Percentiles rank a stretch among this genome's conserved stretches.
These are phyloP conservation scores for Phocides pigmalion DNA, from an alignment of 1,140 invertebrate species.

Conservation along the genomic window DNA sequence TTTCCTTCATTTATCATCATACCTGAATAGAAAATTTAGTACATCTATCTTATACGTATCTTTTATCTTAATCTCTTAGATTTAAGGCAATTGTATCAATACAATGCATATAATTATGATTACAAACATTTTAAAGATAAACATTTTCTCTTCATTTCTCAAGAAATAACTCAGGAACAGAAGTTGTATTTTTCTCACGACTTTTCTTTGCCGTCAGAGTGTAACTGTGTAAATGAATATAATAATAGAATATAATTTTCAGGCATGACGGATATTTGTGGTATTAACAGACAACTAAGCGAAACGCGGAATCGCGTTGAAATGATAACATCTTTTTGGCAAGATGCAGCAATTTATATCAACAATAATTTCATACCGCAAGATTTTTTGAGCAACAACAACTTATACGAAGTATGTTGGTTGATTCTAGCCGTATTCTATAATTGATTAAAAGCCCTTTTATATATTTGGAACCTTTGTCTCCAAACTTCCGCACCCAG, in stretches of 20 bases:
- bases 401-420: slow-evolving; percentile 56
- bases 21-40: too few relatives aligned
- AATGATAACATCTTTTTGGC: slow-evolving; percentile 63
- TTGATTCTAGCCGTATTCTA: neutral
- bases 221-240: too few relatives aligned
- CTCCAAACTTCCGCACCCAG: too few relatives aligned
- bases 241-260: neutral
- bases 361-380: slow-evolving; percentile 69
- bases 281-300: slow-evolving; percentile 65
- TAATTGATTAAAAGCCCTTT: neutral
- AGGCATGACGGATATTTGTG: slow-evolving; percentile 63
- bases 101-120: too few relatives aligned
- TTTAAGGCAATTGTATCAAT: too few relatives aligned
- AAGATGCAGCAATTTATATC: slow-evolving; percentile 64
- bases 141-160: too few relatives aligned
- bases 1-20: too few relatives aligned
- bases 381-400: slow-evolving; percentile 54
- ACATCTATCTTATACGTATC: too few relatives aligned
- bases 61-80: too few relatives aligned
- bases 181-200: neutral
- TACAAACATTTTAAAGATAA: too few relatives aligned
- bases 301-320: slow-evolving; percentile 66
- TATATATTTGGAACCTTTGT: too few relatives aligned
- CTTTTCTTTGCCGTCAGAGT: neutral
- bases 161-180: too few relatives aligned